These are phyloP conservation scores for Cephus cinctus DNA, from an alignment of 1,140 invertebrate genomes.

Conservation along the genomic window DNA sequence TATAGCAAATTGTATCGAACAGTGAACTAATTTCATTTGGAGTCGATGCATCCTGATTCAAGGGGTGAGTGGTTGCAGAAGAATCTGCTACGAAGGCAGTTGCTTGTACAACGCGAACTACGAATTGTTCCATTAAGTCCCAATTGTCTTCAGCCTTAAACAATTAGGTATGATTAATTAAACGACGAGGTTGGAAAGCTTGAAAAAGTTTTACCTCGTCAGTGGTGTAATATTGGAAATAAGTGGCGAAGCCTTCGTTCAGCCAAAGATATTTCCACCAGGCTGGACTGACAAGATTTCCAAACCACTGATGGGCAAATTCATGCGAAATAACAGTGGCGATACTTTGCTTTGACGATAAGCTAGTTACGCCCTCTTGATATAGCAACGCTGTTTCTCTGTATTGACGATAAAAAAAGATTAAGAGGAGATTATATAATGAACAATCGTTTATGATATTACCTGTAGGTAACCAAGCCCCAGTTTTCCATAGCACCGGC, in stretches of 20 bases:
- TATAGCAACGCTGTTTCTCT: conserved; percentile 41
- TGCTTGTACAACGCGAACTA: conserved; percentile 66
- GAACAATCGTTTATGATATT: too few relatives aligned
- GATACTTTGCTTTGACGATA: too few relatives aligned
- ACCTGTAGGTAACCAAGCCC: not conserved
- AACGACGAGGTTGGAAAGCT: conserved; percentile 9
- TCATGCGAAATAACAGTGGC: too few relatives aligned
- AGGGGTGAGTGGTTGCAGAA: conserved; percentile 67
- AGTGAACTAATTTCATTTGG: conserved; percentile 72
- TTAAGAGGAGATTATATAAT: conserved; percentile 5
- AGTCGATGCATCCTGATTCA: conserved; percentile 70
- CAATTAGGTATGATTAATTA: conserved; percentile 6
- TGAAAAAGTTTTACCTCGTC: conserved; percentile 3
- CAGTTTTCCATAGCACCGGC: conserved; percentile 1
- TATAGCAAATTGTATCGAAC: conserved; percentile 80
- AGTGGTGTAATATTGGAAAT: conserved; percentile 42
- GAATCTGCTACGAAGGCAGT: conserved; percentile 65
- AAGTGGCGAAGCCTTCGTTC: conserved; percentile 57
- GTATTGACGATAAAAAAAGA: conserved; percentile 14
- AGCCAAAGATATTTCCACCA: conserved; percentile 57
- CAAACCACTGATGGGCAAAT: conserved; percentile 66
- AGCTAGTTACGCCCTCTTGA: too few relatives aligned
- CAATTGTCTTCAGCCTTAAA: conserved; percentile 59
- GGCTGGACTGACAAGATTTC: conserved; percentile 59
- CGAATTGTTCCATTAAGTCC: conserved; percentile 78